Evolutionary conservation across 1,140 invertebrate genomes (phyloP), one percentile per base, ranked within the genome.

Genomic region (Himalopsyche phryganea): DNA sequence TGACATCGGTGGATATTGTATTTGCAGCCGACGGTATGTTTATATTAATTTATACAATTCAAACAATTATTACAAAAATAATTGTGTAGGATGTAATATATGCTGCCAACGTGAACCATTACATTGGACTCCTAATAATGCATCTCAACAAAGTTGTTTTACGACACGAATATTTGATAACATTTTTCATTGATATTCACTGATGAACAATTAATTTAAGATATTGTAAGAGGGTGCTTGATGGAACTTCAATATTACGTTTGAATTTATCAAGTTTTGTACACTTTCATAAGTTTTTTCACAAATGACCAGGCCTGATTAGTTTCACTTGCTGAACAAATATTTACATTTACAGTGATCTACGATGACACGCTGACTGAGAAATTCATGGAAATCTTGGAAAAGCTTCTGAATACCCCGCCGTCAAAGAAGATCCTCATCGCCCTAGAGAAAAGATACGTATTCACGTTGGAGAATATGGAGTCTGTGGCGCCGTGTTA

Each of bases 351-450:
- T 84, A 46, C 70, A 91, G 89, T 94, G 6, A 85, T 96, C 23
- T 96, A 96, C 76, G 88, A 93, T 69, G 86, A 92, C 60, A 81
- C 85, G 55, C 80, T 94, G 17, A 95, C 92, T 6, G 82, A 89
- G 58, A 89, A 85, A 0, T 93, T 95, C 67, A 81, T 94, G 1
- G 73, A 78, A 9, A 89, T 89, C 0, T 74, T 93, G 44, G 80
- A 85, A 59, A 82, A 83, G 65, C 74, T 94, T 6, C 72, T 94
- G 32, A 73, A 74, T 19, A 75, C 76, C 1, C 76, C 81, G 10
- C 77, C 76, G 1, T 69, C 74, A 35, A 87, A 88, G 72, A 80
- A 72, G 6, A 72, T 89, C n/a, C 91, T 87, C 61, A 77, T 95
- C 18, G 87, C 89, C 2, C 67, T 95, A 40, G 92, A 95, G 68